Base-by-base conservation (phyloP, 2,113 vertebrate species). In the Rhegmatorhina hoffmannsi region DNA sequence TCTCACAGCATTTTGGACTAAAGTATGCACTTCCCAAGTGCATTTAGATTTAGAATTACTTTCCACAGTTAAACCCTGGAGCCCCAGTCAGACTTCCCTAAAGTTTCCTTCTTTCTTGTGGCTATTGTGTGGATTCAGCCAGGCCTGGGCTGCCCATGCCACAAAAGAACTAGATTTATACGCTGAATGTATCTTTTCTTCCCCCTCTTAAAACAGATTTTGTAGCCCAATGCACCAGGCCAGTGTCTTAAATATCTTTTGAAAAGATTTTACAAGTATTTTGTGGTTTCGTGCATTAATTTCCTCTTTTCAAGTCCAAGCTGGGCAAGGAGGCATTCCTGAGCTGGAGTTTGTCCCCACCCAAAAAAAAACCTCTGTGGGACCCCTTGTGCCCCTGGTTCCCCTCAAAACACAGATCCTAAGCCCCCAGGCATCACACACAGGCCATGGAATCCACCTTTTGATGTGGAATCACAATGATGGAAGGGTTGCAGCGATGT, bases 341-440 rank as follows among this genome's bases (percentile, higher is more conserved):
- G 55, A 72, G 73, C 87, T 53, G 68, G 77, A 78, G 34, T 38
- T 78, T 59, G 28, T 69, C 38, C 49, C 29, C 36, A 40, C 78
- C 40, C 34, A 40, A 11, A 76, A 31, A 31, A 38, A 55, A 33
- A 25, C 10, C 55, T 68, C 44, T 8, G 15, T 4, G 69, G 69
- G 69, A 77, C 9, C 33, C 18, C 12, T 49, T 0, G 0, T 33
- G 2, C 40, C n/a, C 43, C 50, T 0, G 0, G 36, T 26, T 55
- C 58, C 17, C 64, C 29, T 17, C 11, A 2, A 25, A 59, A 19
- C 5, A 25, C 47, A 60, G 74, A 34, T 55, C 38, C 40, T 38
- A 1, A 9, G 18, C 56, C 19, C 63, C 31, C 13, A 1, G 4
- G 74, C 64, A 21, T 63, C 74, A 3, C 1, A 2, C 34, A 24